Evolutionary conservation across 2,113 vertebrate species (phyloP).

Genomic region (Thermophis baileyi): DNA sequence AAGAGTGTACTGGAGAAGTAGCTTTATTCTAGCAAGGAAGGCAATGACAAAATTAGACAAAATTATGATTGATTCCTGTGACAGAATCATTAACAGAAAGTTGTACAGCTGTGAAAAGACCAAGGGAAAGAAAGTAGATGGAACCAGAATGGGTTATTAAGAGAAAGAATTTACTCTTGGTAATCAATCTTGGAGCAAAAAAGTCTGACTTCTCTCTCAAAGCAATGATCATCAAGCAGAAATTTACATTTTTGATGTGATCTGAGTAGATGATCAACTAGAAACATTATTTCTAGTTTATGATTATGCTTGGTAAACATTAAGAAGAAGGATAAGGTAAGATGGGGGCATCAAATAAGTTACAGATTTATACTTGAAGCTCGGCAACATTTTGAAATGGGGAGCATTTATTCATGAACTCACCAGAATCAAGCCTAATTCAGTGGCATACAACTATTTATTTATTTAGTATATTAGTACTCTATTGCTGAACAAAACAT

Average conservation of each 20-base stretch:
- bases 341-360: background rate
- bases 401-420: background rate
- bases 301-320: background rate
- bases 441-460: background rate
- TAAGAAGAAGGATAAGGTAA: background rate
- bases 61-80: background rate
- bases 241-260: background rate
- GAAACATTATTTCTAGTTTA: background rate
- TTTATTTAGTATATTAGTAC: background rate
- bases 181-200: background rate
- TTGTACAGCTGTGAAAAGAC: background rate
- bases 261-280: background rate
- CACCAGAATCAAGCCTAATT: background rate
- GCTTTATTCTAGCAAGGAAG: background rate
- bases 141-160: background rate
- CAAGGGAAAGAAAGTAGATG: background rate
- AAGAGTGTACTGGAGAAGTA: background rate
- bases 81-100: background rate
- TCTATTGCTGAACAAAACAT: background rate
- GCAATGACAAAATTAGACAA: background rate
- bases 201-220: background rate
- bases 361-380: background rate
- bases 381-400: background rate
- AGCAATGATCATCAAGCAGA: background rate
- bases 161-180: background rate